Evolutionary conservation across 2,113 vertebrate genomes (phyloP), one percentile per base, ranked within the genome.

Genomic region (Oryzias celebensis): DNA sequence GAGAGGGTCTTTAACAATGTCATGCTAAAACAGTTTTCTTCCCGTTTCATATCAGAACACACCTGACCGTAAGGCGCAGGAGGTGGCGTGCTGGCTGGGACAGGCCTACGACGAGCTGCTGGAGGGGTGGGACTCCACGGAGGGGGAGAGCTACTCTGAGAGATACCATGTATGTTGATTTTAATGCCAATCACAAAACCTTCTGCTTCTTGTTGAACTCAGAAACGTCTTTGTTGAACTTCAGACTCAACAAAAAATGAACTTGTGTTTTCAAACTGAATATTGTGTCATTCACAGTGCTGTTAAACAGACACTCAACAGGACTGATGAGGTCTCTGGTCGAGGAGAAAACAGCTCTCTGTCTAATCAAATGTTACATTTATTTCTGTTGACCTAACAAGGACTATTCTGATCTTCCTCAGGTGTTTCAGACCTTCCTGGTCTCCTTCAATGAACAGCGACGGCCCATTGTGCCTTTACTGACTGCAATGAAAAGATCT

Each of bases 381-480:
- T 6, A 28, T 28, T 28, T 28, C 26, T 5, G 26, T 4, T 5
- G 7, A 28, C 26, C 26, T 28, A 4, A 28, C 26, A 20, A 0
- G 15, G n/a, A n/a, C 6, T 2, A 2, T 57, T 52, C 16, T 58
- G 4, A 13, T 26, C 2, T 24, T 20, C 14, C 28, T 3, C 83
- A 99, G 96, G 93, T 93, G 41, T 93, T 95, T 78, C 91, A 95
- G 42, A 94, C 94, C 14, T 98, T 97, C 49, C 73, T 94, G 87
- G 93, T 94, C 68, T 92, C 91, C 14, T 94, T 98, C 75, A 92
- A 91, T 15, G 92, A 94, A 84, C 94, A 89, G 73, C 94, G 96
- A 10, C 88, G 85, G 0, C 55, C 86, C 7, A 94, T 96, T 76
- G 74, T 94, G 89, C 92, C 94, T 0, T 22, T 94, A 23, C 58